phyloP scores from a whole-genome alignment of 2,113 vertebrate species.

The Xerus inauris region DNA sequence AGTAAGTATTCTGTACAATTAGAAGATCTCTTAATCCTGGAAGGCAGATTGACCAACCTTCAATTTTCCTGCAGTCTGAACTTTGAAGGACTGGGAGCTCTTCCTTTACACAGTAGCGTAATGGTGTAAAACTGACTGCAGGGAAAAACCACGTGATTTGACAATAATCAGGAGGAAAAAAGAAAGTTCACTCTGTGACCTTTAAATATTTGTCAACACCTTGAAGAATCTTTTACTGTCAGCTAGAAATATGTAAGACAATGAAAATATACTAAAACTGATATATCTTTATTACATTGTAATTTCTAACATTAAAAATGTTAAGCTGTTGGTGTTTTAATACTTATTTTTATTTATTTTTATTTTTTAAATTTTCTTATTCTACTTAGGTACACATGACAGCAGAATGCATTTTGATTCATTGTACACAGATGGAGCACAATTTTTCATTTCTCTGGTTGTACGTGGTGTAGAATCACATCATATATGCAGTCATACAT shows the following conservation, averaged over 20 bases:
- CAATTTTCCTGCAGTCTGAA: background rate
- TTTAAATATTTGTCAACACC: background rate
- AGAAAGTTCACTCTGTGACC: background rate
- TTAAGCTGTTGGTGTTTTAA: background rate
- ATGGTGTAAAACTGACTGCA: background rate
- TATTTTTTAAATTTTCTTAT: too few species aligned
- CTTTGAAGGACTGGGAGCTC: background rate
- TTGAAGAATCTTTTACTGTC: background rate
- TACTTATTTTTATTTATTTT: too few species aligned
- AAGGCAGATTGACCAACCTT: background rate
- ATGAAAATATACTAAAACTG: background rate
- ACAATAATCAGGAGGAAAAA: background rate
- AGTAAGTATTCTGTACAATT: background rate
- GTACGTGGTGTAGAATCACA: too few species aligned
- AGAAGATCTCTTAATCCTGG: background rate
- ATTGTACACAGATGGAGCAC: too few species aligned
- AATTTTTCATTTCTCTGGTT: too few species aligned
- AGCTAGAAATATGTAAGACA: background rate
- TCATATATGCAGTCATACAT: too few species aligned
- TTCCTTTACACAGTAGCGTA: background rate
- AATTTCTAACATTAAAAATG: background rate
- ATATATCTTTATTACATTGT: background rate
- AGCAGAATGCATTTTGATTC: too few species aligned
- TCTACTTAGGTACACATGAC: too few species aligned
- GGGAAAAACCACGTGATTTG: background rate